phyloP scores from a whole-genome alignment of 1,140 invertebrate species.

The Delia radicum region DNA sequence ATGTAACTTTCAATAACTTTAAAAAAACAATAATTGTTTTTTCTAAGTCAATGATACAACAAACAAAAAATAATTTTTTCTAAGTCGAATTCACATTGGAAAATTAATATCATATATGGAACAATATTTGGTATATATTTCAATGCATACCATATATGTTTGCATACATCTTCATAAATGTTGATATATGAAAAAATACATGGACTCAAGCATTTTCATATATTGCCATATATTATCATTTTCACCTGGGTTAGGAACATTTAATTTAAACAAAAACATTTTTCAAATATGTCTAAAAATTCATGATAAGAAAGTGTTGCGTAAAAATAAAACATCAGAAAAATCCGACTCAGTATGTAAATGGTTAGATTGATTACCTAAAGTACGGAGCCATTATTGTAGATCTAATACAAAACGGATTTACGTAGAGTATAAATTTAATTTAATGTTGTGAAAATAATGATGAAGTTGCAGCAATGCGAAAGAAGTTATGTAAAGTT shows the following conservation, averaged over 20 bases:
- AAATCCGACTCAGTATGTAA: background rate
- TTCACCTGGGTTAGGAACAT: background rate
- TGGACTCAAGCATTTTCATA: background rate
- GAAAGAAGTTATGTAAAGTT: background rate
- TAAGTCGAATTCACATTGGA: no score
- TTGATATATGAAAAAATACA: background rate
- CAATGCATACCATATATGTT: no score
- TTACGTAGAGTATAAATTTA: background rate
- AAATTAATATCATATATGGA: no score
- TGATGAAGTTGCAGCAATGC: background rate
- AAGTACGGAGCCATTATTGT: slow-evolving; percentile 9
- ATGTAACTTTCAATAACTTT: no score
- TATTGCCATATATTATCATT: no score
- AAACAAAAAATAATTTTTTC: no score
- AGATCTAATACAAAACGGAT: background rate
- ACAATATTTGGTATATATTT: no score
- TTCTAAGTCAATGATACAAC: no score
- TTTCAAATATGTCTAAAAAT: background rate
- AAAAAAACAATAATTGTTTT: no score
- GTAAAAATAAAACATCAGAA: no score
- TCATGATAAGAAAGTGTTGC: no score
- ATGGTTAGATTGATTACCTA: background rate
- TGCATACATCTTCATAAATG: background rate
- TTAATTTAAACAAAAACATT: background rate
- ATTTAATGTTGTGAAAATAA: background rate